Conservation (phyloP, 2,797 vertebrate genomes). For the Leptodactylus fallax region DNA sequence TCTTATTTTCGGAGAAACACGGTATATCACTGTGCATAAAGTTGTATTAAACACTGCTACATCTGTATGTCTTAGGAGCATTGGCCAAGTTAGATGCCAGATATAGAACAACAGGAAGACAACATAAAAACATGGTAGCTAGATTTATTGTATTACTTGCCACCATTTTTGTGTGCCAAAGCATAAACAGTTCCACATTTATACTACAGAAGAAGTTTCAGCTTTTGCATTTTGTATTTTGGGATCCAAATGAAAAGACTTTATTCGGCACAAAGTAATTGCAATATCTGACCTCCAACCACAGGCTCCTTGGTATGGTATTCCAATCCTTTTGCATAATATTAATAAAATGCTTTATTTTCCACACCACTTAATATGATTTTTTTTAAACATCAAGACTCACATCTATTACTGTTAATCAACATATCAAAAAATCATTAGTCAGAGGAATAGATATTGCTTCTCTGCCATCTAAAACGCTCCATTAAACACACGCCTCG, state of each 20-base stretch:
- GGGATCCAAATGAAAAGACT: neutral
- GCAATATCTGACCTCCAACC: conserved; percentile 10
- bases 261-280: neutral
- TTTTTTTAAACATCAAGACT: conserved; percentile 36
- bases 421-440: conserved; percentile 48
- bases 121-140: no score
- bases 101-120: no score
- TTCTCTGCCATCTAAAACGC: conserved; percentile 30
- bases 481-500: conserved; percentile 37
- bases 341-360: conserved; percentile 35
- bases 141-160: no score
- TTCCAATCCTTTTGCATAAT: conserved; percentile 9
- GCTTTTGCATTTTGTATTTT: neutral
- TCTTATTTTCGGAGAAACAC: no score
- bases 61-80: no score
- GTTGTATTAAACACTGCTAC: no score
- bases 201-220: no score
- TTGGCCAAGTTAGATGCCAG: no score
- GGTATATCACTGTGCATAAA: no score
- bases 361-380: neutral
- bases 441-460: conserved; percentile 21
- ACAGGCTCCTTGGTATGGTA: conserved; percentile 1
- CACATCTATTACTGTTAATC: conserved; percentile 42
- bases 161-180: no score
- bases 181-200: no score